These are phyloP conservation scores for Perccottus glenii DNA, from an alignment of 2,113 vertebrate species.

Conservation along the genomic window DNA sequence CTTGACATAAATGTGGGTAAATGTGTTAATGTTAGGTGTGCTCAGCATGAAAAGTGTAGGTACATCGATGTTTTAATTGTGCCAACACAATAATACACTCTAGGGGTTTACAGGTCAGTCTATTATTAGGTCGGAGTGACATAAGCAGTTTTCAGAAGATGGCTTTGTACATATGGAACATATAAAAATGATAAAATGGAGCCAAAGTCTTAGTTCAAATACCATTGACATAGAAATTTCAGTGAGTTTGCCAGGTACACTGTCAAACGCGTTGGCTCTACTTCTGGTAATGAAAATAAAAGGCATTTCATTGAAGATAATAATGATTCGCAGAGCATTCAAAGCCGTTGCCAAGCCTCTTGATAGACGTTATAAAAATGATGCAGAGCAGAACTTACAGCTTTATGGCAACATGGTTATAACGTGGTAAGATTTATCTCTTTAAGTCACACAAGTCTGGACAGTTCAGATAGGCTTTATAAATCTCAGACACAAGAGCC, in stretches of 20 bases:
- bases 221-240: background rate
- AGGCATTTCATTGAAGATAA: conserved; percentile 27
- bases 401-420: conserved; percentile 7
- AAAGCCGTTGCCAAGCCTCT: conserved; percentile 18
- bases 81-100: too few relatives aligned
- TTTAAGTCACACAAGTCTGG: conserved; percentile 6
- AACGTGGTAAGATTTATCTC: conserved; percentile 7
- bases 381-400: conserved; percentile 18
- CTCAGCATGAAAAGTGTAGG: background rate
- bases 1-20: conserved; percentile 18
- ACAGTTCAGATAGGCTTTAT: conserved; percentile 2
- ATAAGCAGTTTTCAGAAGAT: background rate
- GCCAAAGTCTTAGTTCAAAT: background rate
- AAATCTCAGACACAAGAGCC: conserved; percentile 8
- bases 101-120: background rate
- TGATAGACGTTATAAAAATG: conserved; percentile 15
- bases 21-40: conserved; percentile 1
- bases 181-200: conserved; percentile 8
- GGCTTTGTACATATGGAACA: background rate
- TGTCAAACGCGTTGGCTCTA: conserved; percentile 3
- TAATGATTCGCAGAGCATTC: conserved; percentile 21
- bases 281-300: conserved; percentile 6
- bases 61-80: background rate
- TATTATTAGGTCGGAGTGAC: background rate
- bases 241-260: conserved; percentile 6